These are phyloP conservation scores for Glossosoma conforme DNA, from an alignment of 1,140 invertebrate species.

Conservation along the genomic window DNA sequence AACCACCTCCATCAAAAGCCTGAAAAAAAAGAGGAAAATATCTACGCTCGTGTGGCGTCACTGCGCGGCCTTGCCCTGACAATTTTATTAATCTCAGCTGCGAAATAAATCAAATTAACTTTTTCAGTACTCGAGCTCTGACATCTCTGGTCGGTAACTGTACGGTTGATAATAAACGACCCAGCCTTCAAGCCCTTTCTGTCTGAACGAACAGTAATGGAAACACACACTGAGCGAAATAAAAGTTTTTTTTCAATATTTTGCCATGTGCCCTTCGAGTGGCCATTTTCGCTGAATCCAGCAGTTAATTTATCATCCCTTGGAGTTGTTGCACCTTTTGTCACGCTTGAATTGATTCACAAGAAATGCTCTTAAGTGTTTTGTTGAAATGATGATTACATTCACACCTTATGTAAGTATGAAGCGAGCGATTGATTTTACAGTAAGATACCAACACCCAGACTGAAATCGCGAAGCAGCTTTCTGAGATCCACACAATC, in stretches of 20 bases:
- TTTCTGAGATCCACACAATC: too few species aligned
- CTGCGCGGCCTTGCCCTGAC: too few species aligned
- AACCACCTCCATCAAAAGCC: too few species aligned
- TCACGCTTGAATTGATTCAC: too few species aligned
- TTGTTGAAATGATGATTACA: too few species aligned
- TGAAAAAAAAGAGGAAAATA: too few species aligned
- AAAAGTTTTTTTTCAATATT: conserved; percentile 26
- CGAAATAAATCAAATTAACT: conserved; percentile 22
- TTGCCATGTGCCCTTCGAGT: conserved; percentile 13
- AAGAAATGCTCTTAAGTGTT: too few species aligned
- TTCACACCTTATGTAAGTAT: too few species aligned
- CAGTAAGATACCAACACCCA: too few species aligned
- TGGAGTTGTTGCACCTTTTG: conserved; percentile 19
- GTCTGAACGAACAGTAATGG: conserved; percentile 27
- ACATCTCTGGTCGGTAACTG: conserved; percentile 17
- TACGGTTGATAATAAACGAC: conserved; percentile 26
- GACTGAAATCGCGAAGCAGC: too few species aligned
- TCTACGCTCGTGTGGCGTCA: too few species aligned
- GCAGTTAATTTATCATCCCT: conserved; percentile 21
- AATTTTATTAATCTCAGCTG: conserved; percentile 24
- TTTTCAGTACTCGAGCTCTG: conserved; percentile 11
- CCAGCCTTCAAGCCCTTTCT: conserved; percentile 20
- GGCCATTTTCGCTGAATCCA: neutral
- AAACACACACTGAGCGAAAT: conserved; percentile 25
- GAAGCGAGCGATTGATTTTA: too few species aligned